Evolutionary conservation across 2,797 vertebrate genomes (phyloP).

Genomic region (Artibeus lituratus): DNA sequence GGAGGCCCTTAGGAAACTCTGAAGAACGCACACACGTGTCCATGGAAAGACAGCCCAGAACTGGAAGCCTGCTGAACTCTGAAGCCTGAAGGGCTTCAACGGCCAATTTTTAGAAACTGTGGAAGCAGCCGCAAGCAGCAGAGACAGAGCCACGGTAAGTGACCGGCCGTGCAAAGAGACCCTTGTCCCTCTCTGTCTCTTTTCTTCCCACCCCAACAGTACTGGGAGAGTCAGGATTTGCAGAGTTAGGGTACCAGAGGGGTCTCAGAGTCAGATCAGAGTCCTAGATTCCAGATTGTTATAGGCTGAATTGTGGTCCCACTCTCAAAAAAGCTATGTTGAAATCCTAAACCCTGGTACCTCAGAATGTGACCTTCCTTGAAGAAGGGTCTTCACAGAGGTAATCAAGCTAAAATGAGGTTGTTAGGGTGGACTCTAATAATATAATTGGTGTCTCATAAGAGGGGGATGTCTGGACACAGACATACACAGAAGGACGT

Average conservation of each 20-base stretch:
- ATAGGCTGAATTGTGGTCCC: neutral
- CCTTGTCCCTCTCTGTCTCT: neutral
- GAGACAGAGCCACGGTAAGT: neutral
- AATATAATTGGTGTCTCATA: neutral
- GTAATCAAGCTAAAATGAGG: neutral
- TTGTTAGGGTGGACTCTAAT: neutral
- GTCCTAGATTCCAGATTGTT: neutral
- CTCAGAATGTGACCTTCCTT: neutral
- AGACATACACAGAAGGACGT: neutral
- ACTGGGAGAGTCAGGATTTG: neutral
- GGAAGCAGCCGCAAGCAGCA: too few relatives aligned
- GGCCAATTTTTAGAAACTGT: neutral
- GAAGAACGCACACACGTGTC: neutral
- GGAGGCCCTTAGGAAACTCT: neutral
- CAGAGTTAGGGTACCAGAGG: too few relatives aligned
- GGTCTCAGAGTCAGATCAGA: neutral
- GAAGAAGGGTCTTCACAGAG: neutral
- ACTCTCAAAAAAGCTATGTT: neutral
- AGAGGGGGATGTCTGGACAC: neutral
- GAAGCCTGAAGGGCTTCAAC: neutral
- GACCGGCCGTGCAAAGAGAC: neutral
- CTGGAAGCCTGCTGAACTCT: neutral
- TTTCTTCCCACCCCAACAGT: neutral
- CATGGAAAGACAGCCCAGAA: accelerated
- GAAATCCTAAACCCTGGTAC: neutral